Percentiles rank a stretch among this genome's conserved stretches.
phyloP scores from a whole-genome alignment of 1,140 invertebrate species.

The Drosophila biarmipes region DNA sequence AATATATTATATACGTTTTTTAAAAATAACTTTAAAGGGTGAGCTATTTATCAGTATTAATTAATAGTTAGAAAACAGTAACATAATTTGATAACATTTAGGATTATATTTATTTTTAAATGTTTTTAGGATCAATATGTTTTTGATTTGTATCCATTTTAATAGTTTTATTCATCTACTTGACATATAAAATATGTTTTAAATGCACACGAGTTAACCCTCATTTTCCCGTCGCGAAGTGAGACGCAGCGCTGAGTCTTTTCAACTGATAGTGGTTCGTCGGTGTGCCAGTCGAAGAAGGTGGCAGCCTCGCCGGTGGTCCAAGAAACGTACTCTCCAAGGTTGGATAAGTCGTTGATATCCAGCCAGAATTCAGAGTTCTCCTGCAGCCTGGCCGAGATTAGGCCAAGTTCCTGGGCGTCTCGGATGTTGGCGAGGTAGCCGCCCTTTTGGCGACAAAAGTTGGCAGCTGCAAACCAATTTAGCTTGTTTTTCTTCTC shows the following conservation, averaged over 20 bases:
- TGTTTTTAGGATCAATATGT: neutral
- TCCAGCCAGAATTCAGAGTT: neutral
- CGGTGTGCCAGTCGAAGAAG: neutral
- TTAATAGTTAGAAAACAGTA: too few relatives aligned
- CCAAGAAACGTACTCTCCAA: neutral
- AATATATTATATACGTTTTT: too few relatives aligned
- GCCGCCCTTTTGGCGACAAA: neutral
- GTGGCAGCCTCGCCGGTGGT: neutral
- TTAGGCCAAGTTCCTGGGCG: neutral
- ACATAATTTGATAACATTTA: too few relatives aligned
- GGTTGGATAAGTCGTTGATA: neutral
- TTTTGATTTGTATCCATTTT: too few relatives aligned
- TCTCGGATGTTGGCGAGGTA: neutral
- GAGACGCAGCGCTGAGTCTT: neutral
- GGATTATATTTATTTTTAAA: neutral
- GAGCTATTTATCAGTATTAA: too few relatives aligned
- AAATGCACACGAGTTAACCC: neutral
- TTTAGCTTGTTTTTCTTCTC: neutral
- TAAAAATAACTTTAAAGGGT: too few relatives aligned
- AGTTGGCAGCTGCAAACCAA: neutral
- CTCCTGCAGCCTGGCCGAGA: neutral
- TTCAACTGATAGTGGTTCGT: neutral
- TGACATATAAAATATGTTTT: constrained; percentile 1
- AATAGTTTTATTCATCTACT: neutral
- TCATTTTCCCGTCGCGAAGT: neutral